Evolutionary conservation across 2,113 vertebrate genomes (phyloP).

Genomic region (Polypterus senegalus): DNA sequence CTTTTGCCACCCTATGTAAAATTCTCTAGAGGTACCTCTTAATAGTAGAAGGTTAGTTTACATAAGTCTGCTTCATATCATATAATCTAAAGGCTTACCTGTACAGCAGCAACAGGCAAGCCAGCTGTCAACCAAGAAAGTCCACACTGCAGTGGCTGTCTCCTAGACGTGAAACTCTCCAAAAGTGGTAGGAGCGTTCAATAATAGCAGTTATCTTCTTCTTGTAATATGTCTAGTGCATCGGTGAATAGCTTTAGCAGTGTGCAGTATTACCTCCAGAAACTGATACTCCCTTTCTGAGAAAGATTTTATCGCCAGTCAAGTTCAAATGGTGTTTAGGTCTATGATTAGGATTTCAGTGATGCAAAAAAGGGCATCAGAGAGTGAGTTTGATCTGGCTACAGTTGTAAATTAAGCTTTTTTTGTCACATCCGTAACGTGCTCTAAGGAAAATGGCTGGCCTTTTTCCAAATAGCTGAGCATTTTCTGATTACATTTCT

Average conservation of each 20-base stretch:
- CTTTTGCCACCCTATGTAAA: too few species aligned
- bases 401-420: constrained; percentile 4
- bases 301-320: constrained; percentile 1
- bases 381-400: constrained; percentile 7
- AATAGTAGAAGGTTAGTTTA: too few species aligned
- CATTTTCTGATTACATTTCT: constrained; percentile 16
- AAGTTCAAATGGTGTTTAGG: constrained; percentile 2
- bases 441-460: constrained; percentile 4
- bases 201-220: constrained; percentile 11
- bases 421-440: neutral
- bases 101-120: constrained; percentile 5
- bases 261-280: constrained; percentile 7
- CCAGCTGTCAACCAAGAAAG: constrained; percentile 2
- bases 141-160: constrained; percentile 1
- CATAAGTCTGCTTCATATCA: too few species aligned
- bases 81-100: neutral
- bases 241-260: constrained; percentile 2
- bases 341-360: constrained; percentile 5
- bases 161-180: constrained; percentile 7
- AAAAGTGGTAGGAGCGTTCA: constrained; percentile 6
- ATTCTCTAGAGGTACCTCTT: too few species aligned
- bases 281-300: constrained; percentile 8
- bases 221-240: constrained; percentile 11
- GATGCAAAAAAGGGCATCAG: constrained; percentile 7
- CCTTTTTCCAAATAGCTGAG: constrained; percentile 7